Percentiles rank a stretch among this genome's conserved stretches.
Conservation (phyloP, 2,113 vertebrate species). For the Brachirus orientalis region DNA sequence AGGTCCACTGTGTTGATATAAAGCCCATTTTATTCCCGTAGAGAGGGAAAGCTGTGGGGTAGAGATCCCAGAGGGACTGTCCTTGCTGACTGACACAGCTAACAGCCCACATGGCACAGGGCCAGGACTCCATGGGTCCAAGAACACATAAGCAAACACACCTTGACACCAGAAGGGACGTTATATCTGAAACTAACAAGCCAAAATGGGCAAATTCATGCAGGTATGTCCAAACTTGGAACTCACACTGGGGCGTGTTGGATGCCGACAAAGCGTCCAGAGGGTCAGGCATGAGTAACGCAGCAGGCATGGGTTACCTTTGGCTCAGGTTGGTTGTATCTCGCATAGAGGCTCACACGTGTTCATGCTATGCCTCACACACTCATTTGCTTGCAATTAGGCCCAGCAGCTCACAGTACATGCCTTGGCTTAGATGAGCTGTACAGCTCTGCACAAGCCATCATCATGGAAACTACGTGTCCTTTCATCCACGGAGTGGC, state of each 20-base stretch:
- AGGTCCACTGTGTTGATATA: slow-evolving; percentile 12
- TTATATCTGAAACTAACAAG: slow-evolving; percentile 47
- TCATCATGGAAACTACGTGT: slow-evolving; percentile 29
- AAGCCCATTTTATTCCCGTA: slow-evolving; percentile 17
- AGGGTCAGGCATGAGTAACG: slow-evolving; percentile 60
- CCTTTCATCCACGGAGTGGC: slow-evolving; percentile 16
- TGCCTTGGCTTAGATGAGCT: slow-evolving; percentile 26
- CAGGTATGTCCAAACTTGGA: slow-evolving; percentile 37
- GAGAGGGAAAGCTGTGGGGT: neutral
- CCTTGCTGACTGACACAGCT: slow-evolving; percentile 29
- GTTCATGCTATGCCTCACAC: slow-evolving; percentile 1
- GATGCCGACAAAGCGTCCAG: slow-evolving; percentile 40
- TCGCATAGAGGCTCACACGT: slow-evolving; percentile 8
- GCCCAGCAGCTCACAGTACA: slow-evolving; percentile 40
- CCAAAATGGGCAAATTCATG: slow-evolving; percentile 42
- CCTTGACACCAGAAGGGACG: slow-evolving; percentile 41
- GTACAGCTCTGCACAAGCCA: slow-evolving; percentile 20
- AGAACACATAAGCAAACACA: slow-evolving; percentile 6
- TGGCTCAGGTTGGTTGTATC: slow-evolving; percentile 42
- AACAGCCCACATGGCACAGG: slow-evolving; percentile 49
- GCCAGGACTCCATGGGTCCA: slow-evolving; percentile 32
- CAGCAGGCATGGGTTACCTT: slow-evolving; percentile 68
- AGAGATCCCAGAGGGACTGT: no score
- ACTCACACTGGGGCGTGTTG: slow-evolving; percentile 32
- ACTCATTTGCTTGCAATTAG: slow-evolving; percentile 52